phyloP scores from a whole-genome alignment of 2,888 invertebrate genomes.

The Cheilosia vulpina region DNA sequence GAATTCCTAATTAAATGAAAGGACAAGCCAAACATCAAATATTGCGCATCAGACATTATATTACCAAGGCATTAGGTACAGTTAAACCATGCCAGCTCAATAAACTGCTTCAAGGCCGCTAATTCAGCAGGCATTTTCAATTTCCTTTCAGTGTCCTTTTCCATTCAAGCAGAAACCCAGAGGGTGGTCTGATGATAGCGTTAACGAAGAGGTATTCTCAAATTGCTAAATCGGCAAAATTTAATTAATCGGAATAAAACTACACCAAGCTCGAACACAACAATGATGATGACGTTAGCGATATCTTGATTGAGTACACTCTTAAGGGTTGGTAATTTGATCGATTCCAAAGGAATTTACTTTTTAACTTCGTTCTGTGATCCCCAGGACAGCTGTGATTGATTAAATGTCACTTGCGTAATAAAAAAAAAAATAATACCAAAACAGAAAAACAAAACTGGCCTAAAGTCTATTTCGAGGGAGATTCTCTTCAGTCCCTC shows the following conservation, averaged over 20 bases:
- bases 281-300: constrained; percentile 44
- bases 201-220: constrained; percentile 51
- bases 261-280: constrained; percentile 35
- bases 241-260: constrained; percentile 68
- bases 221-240: constrained; percentile 58
- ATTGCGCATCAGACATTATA: constrained; percentile 32
- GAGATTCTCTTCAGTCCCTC: constrained; percentile 5
- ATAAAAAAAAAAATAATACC: constrained; percentile 27
- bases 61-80: constrained; percentile 31
- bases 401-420: constrained; percentile 50
- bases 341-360: constrained; percentile 42
- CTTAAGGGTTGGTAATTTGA: constrained; percentile 35
- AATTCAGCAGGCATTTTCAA: constrained; percentile 32
- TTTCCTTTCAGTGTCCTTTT: constrained; percentile 26
- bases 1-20: constrained; percentile 51
- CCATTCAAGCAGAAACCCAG: constrained; percentile 11
- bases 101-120: constrained; percentile 29
- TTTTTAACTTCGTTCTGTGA: constrained; percentile 13
- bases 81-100: constrained; percentile 20
- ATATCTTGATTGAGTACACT: constrained; percentile 34
- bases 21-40: constrained; percentile 13
- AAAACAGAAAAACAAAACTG: constrained; percentile 32
- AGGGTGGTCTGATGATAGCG: constrained; percentile 1
- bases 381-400: constrained; percentile 45
- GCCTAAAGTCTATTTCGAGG: constrained; percentile 11